Evolutionary conservation across 1,140 invertebrate genomes (phyloP), one percentile per base, ranked within the genome.

Genomic region (Probaryconus sp.): DNA sequence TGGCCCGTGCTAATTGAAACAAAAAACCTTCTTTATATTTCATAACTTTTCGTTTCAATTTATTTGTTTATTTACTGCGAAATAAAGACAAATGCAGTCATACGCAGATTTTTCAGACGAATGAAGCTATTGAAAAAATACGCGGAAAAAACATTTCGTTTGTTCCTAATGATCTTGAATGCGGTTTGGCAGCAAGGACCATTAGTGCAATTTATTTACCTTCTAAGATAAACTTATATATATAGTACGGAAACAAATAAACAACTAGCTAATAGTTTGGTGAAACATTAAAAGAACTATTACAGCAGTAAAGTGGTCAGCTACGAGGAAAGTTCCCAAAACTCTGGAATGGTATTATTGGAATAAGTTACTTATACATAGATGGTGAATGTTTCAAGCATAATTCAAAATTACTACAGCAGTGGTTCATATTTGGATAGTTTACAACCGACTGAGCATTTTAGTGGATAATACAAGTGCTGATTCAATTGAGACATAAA

Each of bases 401-500:
- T 58, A 50, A 58, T 58, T 68, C 53, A 68, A 68, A 68, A 68
- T 58, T 58, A 58, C 51, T 50, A 18, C 43, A 17, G 31, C 16
- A 31, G 42, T 51, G 18, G 31, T 5, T 56, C 10, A 24, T 51
- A 58, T 68, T 68, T 58, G 37, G 45, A 51, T 68, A 58, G 43
- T 68, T 68, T 68, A 58, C 30, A 69, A 31, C 53, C 38, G 10
- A 10, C 35, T 21, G 16, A 60, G 28, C 28, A 69, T 60, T 51
- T 24, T 13, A 7, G 16, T 17, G 24, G 24, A 45, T 30, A 26
- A 11, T 51, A 13, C 21, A 43, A 68, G 35, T 58, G 45, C 53
- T 68, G 53, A 58, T 58, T 58, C 53, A 42, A 68, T 68, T 58
- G 35, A 33, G 43, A 58, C 35, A 48, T 68, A 68, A 68, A 68